Evolutionary conservation across 2,113 vertebrate genomes (phyloP).

Genomic region (Osmerus eperlanus): DNA sequence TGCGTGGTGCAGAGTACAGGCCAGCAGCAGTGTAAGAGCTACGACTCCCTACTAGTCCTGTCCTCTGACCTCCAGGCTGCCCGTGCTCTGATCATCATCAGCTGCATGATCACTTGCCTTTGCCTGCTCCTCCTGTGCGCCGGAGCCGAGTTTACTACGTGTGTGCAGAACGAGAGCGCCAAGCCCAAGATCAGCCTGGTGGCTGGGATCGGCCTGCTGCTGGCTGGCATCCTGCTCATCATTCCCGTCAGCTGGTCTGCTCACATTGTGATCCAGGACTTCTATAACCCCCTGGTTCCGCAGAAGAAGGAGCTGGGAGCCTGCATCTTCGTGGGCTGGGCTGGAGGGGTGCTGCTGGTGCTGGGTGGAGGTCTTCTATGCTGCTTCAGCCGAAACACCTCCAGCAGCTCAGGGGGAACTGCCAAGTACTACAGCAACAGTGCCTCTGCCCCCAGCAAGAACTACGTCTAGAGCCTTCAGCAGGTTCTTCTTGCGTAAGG

Average conservation of each 20-base stretch:
- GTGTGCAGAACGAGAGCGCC: constrained; percentile 63
- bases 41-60: constrained; percentile 71
- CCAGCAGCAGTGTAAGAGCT: constrained; percentile 78
- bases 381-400: constrained; percentile 68
- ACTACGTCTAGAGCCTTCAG: constrained; percentile 60
- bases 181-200: constrained; percentile 71
- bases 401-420: constrained; percentile 48
- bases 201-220: constrained; percentile 62
- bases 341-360: constrained; percentile 61
- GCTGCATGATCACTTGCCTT: constrained; percentile 57
- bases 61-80: constrained; percentile 67
- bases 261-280: constrained; percentile 52
- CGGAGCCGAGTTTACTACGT: constrained; percentile 74
- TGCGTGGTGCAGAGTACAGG: constrained; percentile 80
- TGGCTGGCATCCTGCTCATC: constrained; percentile 67
- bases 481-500: constrained; percentile 21
- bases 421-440: constrained; percentile 73
- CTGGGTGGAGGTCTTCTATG: constrained; percentile 72
- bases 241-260: constrained; percentile 76
- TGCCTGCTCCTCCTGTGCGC: constrained; percentile 68
- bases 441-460: constrained; percentile 57
- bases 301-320: constrained; percentile 68
- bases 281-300: constrained; percentile 48
- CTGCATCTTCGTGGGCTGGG: constrained; percentile 76
- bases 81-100: constrained; percentile 74